phyloP scores from a whole-genome alignment of 2,888 invertebrate species.

The Apoderus coryli region DNA sequence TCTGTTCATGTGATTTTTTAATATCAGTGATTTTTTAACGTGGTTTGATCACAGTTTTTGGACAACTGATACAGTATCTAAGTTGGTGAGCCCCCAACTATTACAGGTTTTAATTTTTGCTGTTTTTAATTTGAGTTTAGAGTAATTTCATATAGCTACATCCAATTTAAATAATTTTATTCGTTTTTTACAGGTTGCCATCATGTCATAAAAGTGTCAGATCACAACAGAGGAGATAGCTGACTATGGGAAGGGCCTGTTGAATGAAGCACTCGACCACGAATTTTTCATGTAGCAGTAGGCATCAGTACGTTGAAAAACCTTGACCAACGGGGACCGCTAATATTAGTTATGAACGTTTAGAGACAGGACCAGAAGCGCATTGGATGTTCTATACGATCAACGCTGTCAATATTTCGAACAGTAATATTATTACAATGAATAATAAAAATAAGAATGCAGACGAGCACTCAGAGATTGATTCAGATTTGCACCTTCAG shows the following conservation, averaged over 20 bases:
- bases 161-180: no score
- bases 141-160: no score
- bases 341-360: constrained; percentile 2
- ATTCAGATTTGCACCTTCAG: constrained; percentile 3
- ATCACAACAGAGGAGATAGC: constrained; percentile 2
- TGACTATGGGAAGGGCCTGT: background rate
- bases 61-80: no score
- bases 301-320: constrained; percentile 3
- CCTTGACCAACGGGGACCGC: constrained; percentile 1
- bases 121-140: no score
- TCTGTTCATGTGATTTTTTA: no score
- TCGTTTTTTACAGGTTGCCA: constrained; percentile 2
- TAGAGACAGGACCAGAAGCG: constrained; percentile 2
- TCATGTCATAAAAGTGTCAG: constrained; percentile 2
- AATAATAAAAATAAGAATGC: constrained; percentile 2
- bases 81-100: no score
- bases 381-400: background rate
- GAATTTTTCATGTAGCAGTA: constrained; percentile 1
- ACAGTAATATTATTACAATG: constrained; percentile 1
- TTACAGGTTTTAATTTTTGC: no score
- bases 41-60: no score
- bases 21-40: no score
- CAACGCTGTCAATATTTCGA: constrained; percentile 1
- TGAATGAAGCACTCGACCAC: constrained; percentile 3
- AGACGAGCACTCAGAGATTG: constrained; percentile 2